phyloP scores from a whole-genome alignment of 2,113 vertebrate genomes.

The Carassius auratus region DNA sequence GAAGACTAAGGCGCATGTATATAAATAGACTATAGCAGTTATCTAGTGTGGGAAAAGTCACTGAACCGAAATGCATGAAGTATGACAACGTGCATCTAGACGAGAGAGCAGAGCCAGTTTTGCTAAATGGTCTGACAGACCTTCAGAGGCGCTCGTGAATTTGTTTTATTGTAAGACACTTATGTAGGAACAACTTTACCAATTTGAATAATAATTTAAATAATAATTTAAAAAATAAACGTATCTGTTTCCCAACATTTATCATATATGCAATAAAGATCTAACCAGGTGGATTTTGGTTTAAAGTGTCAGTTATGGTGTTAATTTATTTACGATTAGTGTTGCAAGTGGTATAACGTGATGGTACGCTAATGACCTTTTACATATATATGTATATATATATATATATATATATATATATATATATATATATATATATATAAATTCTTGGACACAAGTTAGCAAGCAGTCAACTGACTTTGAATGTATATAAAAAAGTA shows the following conservation, averaged over 20 bases:
- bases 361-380: too few relatives aligned
- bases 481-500: background rate
- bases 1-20: too few relatives aligned
- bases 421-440: too few relatives aligned
- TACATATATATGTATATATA: too few relatives aligned
- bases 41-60: background rate
- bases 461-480: background rate
- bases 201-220: too few relatives aligned
- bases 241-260: background rate
- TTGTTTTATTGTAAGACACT: background rate
- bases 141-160: background rate
- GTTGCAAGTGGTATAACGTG: background rate
- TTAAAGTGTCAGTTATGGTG: background rate
- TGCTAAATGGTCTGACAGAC: background rate
- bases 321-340: background rate
- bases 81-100: background rate
- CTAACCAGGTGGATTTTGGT: background rate
- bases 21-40: too few relatives aligned
- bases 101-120: background rate
- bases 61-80: too few relatives aligned
- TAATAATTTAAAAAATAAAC: background rate
- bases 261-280: background rate
- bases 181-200: background rate
- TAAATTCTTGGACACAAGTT: background rate
- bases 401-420: too few relatives aligned